These are phyloP conservation scores for Aplochiton taeniatus DNA, from an alignment of 2,797 vertebrate genomes.

Conservation along the genomic window DNA sequence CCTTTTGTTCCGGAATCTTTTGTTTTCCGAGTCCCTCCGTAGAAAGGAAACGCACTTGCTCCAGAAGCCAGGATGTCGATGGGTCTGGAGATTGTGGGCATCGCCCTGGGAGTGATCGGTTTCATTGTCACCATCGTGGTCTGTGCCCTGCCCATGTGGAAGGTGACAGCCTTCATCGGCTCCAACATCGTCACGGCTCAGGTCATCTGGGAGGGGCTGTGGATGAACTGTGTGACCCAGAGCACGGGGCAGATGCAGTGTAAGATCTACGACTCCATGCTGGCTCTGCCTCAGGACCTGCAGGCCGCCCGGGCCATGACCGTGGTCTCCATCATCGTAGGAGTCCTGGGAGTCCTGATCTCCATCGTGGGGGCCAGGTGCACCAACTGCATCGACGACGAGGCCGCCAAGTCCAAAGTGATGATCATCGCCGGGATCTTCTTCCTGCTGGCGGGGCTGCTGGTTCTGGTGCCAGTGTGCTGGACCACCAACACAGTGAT, in stretches of 20 bases:
- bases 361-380: constrained; percentile 92
- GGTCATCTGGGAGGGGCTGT: constrained; percentile 84
- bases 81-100: constrained; percentile 90
- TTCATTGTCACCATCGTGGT: constrained; percentile 84
- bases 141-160: constrained; percentile 91
- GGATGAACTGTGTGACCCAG: constrained; percentile 89
- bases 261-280: constrained; percentile 87
- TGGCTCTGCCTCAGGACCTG: constrained; percentile 83
- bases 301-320: constrained; percentile 89
- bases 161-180: constrained; percentile 86
- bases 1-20: neutral
- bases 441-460: constrained; percentile 82
- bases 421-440: constrained; percentile 88
- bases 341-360: constrained; percentile 81
- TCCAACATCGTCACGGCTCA: constrained; percentile 91
- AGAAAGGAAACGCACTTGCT: constrained; percentile 1
- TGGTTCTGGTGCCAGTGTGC: constrained; percentile 87
- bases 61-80: constrained; percentile 83
- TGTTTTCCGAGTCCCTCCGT: neutral
- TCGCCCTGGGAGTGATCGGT: constrained; percentile 82
- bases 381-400: constrained; percentile 92
- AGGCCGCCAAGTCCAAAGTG: constrained; percentile 87
- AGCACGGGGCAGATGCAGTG: constrained; percentile 93
- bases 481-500: constrained; percentile 88
- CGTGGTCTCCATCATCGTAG: constrained; percentile 85